Base-by-base conservation (phyloP, 1,140 invertebrate species). In the Gonioctena quinquepunctata region DNA sequence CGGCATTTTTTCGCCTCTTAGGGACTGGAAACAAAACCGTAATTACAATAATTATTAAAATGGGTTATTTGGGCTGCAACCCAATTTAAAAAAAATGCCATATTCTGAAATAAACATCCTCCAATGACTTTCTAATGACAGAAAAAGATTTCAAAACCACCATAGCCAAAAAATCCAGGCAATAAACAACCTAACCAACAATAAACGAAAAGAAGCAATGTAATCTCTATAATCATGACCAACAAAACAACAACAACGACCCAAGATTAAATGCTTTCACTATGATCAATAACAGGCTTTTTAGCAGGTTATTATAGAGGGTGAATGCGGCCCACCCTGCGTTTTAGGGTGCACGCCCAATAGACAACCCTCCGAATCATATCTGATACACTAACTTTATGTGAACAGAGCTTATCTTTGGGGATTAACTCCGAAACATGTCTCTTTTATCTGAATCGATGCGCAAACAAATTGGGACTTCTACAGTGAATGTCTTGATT, bases 291-390 rank as follows among this genome's bases (percentile, higher is more conserved):
- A 49, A 64, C 42, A 64, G 42, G 61, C 42, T 22, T 49, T 64
- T 64, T 64, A 64, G 61, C 61, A 66, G 65, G 63, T 70, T 70
- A 70, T 70, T 70, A 70, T 52, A 60, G 62, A 66, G 69, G 63
- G 69, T 50, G 48, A 48, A 22, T 26, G 25, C 59, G 7, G 66
- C 57, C 64, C 64, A 67, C 69, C 65, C 69, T 66, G 69, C 69
- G 19, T 60, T 71, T 70, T 65, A 70, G 57, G 60, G 26, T 52
- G 28, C 69, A 66, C 69, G 69, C 69, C 61, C 61, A 50, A 13
- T 49, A 28, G 8, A 8, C 33, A 28, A 64, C 61, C 61, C 61
- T 49, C 42, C 61, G 7, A 49, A 49, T 26, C 42, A 49, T 49
- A 49, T 48, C 61, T 21, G 61, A 64, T 64, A 49, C 33, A 21